Evolutionary conservation across 2,797 vertebrate genomes (phyloP).

Genomic region (Cyprinodon diabolis): DNA sequence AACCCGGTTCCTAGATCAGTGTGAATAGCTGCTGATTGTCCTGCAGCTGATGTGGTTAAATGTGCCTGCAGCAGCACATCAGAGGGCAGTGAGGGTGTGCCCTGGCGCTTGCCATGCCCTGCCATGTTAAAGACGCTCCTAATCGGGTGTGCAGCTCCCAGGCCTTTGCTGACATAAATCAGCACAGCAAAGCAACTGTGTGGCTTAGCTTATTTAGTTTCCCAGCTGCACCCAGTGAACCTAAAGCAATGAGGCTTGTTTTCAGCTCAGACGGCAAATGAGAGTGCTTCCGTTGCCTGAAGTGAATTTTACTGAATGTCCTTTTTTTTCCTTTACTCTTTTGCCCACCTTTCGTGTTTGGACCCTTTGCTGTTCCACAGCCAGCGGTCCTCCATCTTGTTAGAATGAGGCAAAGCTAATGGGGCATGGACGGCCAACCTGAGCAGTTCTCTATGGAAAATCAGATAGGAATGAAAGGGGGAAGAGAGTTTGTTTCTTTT

Average conservation of each 20-base stretch:
- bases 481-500: constrained; percentile 25
- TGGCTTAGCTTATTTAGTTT: constrained; percentile 61
- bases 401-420: constrained; percentile 71
- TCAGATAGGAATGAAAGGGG: constrained; percentile 40
- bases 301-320: constrained; percentile 21
- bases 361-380: constrained; percentile 61
- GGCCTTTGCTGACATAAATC: constrained; percentile 63
- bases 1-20: constrained; percentile 13
- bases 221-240: constrained; percentile 67
- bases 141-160: constrained; percentile 53
- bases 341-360: constrained; percentile 10
- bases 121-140: constrained; percentile 44
- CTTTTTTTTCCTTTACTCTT: constrained; percentile 24
- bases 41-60: constrained; percentile 57
- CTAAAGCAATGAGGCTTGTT: constrained; percentile 55
- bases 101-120: constrained; percentile 38
- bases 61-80: constrained; percentile 52
- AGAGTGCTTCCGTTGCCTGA: constrained; percentile 41
- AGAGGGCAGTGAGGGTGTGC: constrained; percentile 52
- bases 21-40: constrained; percentile 57
- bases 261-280: constrained; percentile 53
- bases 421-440: constrained; percentile 68
- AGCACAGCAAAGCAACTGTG: constrained; percentile 54
- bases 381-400: constrained; percentile 75
- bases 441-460: constrained; percentile 68